Percentiles rank a stretch among this genome's conserved stretches.
phyloP scores from a whole-genome alignment of 2,888 invertebrate genomes.

The Tyria jacobaeae region DNA sequence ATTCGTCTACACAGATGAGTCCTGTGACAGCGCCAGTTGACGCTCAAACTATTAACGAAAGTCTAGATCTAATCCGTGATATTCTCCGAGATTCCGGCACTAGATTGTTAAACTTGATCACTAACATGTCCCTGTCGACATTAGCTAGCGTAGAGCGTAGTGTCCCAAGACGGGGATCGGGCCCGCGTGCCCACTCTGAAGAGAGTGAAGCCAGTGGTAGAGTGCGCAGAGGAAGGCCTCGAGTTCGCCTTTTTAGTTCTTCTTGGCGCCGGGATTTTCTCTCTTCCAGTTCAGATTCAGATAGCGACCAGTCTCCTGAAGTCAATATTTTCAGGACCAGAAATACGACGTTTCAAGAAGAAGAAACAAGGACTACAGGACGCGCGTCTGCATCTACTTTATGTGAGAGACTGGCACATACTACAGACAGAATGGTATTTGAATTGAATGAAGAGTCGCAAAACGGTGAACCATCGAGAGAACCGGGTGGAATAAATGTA shows the following conservation, averaged over 20 bases:
- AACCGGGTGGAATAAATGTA: slow-evolving; percentile 59
- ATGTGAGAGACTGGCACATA: slow-evolving; percentile 35
- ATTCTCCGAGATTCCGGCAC: slow-evolving; percentile 82
- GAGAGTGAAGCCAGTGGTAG: slow-evolving; percentile 58
- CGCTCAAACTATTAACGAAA: slow-evolving; percentile 78
- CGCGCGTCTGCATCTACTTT: slow-evolving; percentile 35
- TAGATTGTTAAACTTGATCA: slow-evolving; percentile 78
- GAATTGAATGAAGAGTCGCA: slow-evolving; percentile 61
- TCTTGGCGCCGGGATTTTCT: slow-evolving; percentile 63
- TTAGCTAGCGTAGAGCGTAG: slow-evolving; percentile 69
- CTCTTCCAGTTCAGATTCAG: slow-evolving; percentile 77
- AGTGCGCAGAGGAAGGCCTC: slow-evolving; percentile 51
- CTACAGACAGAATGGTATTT: slow-evolving; percentile 68
- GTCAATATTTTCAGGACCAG: slow-evolving; percentile 78
- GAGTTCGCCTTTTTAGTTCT: slow-evolving; percentile 61
- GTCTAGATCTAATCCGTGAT: slow-evolving; percentile 79
- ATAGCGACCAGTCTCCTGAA: slow-evolving; percentile 76
- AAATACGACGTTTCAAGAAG: slow-evolving; percentile 72
- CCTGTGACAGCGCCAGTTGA: slow-evolving; percentile 66
- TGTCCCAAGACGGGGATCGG: slow-evolving; percentile 53
- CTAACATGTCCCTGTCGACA: slow-evolving; percentile 79
- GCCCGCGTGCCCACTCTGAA: slow-evolving; percentile 62
- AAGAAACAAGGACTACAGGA: slow-evolving; percentile 52
- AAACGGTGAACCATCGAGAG: slow-evolving; percentile 44
- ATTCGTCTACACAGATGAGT: slow-evolving; percentile 71